Conservation (phyloP, 2,113 vertebrate species). For the Stigmatopora nigra region DNA sequence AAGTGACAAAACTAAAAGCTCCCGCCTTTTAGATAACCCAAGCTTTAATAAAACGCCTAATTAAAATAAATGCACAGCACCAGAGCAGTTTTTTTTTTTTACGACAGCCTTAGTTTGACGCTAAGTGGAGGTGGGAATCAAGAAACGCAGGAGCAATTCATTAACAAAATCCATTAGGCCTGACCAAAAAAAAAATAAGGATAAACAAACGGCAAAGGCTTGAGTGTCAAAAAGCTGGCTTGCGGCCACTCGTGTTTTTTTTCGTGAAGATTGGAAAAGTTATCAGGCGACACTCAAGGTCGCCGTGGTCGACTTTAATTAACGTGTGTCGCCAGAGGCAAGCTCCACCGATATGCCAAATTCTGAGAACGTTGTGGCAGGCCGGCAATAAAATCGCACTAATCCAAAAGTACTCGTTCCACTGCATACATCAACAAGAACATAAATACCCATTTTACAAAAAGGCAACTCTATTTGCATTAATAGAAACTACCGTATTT, state of each 20-base stretch:
- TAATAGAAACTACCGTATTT: neutral
- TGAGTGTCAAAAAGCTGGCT: constrained; percentile 7
- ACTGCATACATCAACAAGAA: constrained; percentile 1
- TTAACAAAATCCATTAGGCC: constrained; percentile 52
- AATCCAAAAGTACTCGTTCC: constrained; percentile 3
- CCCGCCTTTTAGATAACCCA: constrained; percentile 14
- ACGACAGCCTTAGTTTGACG: constrained; percentile 24
- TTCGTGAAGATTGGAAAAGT: neutral
- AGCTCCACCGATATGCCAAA: constrained; percentile 38
- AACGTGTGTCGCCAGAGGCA: constrained; percentile 48
- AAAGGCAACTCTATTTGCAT: neutral
- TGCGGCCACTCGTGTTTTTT: constrained; percentile 4
- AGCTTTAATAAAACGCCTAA: constrained; percentile 28
- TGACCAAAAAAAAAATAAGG: constrained; percentile 28
- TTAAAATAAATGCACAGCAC: constrained; percentile 27
- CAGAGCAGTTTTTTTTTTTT: constrained; percentile 40
- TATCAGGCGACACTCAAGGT: neutral
- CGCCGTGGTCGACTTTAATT: constrained; percentile 36
- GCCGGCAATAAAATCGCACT: constrained; percentile 37
- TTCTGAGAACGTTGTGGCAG: constrained; percentile 27
- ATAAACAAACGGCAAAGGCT: constrained; percentile 37
- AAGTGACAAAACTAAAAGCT: neutral
- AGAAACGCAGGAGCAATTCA: constrained; percentile 34
- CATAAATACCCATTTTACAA: constrained; percentile 8
- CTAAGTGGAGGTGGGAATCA: constrained; percentile 27